phyloP scores from a whole-genome alignment of 1,140 invertebrate genomes.

The Drosophila sucinea region DNA sequence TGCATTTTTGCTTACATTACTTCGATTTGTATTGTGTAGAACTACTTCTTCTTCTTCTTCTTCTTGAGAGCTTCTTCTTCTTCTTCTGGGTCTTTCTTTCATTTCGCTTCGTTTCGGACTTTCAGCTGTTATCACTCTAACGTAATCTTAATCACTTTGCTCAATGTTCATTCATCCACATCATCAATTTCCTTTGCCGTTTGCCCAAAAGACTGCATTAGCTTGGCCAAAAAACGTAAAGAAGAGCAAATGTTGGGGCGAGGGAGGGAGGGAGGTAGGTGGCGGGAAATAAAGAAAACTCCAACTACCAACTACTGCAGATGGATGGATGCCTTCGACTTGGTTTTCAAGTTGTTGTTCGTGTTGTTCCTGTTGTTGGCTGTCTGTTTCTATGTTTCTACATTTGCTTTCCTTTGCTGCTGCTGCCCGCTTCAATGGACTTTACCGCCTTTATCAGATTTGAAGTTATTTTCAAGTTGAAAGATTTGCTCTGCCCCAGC shows the following conservation, averaged over 20 bases:
- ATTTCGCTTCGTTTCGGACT: conserved; percentile 6
- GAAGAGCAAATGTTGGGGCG: background rate
- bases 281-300: background rate
- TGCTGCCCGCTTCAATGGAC: conserved; percentile 57
- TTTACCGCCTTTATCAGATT: conserved; percentile 73
- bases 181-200: conserved; percentile 78
- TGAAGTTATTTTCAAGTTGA: conserved; percentile 62
- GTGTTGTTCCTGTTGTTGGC: conserved; percentile 28
- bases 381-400: conserved; percentile 51
- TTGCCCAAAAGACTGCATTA: conserved; percentile 47
- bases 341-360: conserved; percentile 20
- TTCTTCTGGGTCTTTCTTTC: background rate
- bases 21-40: conserved; percentile 10
- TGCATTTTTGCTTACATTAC: conserved; percentile 14
- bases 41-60: background rate
- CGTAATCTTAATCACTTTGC: conserved; percentile 83
- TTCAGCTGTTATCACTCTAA: conserved; percentile 67
- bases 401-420: conserved; percentile 58
- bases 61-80: background rate
- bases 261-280: too few species aligned
- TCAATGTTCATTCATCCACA: conserved; percentile 82
- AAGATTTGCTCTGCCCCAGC: conserved; percentile 57
- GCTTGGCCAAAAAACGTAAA: conserved; percentile 39
- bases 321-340: conserved; percentile 45
- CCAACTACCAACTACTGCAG: conserved; percentile 39